Evolutionary conservation across 2,888 invertebrate species (phyloP), one percentile per base, ranked within the genome.

Genomic region (Tetropium fuscum): DNA sequence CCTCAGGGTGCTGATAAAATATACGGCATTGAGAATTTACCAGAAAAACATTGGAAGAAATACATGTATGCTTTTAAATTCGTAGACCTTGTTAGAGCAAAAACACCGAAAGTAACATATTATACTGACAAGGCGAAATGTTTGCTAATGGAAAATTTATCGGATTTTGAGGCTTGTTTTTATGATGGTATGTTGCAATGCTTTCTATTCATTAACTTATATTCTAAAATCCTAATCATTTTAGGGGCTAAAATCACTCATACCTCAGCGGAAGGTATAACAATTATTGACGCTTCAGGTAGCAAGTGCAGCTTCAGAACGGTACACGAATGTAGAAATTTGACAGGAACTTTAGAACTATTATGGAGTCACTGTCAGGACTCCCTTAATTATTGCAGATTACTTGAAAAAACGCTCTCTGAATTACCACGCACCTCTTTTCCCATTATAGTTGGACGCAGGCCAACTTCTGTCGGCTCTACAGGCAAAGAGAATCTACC

Each of bases 41-140:
- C 97, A 7, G 86, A 88, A 68, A 92, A 92, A 76, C 93, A 96
- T 81, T 94, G 93, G 90, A 94, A 94, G 74, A 97, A 96, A 81
- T 97, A 97, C 81, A 85, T 91, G 56, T 94, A 95, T 82, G 97
- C 96, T 0, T 88, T 90, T 10, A 88, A 94, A 61, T 97, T 97
- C 85, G 92, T 98, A 7, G 90, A 92, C 72, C 84, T 97, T 63
- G 93, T 97, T 0, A 90, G 92, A 79, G 94, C 94, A 8, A 95
- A 95, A 84, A 97, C 97, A 4, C 93, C 97, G 0, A 98, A 97
- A 85, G 87, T 98, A 16, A 97, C 95, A 0, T 87, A 93, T 51
- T 97, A 95, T 78, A 93, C 93, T 47, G 78, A 86, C 45, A 84
- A 88, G 75, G 93, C 94, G 1, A 97, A 97, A 81, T 96, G 94